Conservation (phyloP, 2,888 invertebrate species). For the Drosophila glabriapex region DNA sequence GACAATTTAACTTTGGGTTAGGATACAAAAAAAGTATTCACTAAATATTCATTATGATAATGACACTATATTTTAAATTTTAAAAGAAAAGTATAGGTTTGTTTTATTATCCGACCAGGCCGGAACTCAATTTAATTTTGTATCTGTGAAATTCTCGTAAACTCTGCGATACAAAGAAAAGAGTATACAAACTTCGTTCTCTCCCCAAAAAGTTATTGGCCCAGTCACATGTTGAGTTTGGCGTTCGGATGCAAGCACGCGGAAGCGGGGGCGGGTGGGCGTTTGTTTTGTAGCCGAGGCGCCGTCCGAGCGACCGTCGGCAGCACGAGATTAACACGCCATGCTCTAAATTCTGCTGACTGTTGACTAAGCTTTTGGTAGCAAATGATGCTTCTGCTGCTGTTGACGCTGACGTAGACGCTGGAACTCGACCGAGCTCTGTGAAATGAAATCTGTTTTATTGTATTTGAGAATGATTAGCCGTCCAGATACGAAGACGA, state of each 20-base stretch:
- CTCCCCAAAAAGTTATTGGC: neutral
- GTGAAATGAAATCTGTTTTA: constrained; percentile 68
- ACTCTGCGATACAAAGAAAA: neutral
- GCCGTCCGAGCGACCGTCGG: constrained; percentile 47
- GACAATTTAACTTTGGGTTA: neutral
- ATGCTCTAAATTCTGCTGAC: constrained; percentile 55
- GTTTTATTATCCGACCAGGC: neutral
- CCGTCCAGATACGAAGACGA: constrained; percentile 61
- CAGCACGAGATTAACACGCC: constrained; percentile 69
- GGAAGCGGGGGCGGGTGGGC: constrained; percentile 4
- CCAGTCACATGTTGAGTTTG: constrained; percentile 46
- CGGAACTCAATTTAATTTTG: neutral
- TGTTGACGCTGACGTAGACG: constrained; percentile 14
- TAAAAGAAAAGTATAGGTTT: neutral
- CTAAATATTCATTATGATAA: neutral
- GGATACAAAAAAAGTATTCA: neutral
- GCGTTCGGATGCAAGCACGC: constrained; percentile 10
- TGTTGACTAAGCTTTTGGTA: constrained; percentile 77
- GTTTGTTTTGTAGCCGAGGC: constrained; percentile 47
- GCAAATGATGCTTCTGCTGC: constrained; percentile 54
- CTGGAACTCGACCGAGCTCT: constrained; percentile 36
- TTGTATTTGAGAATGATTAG: constrained; percentile 79
- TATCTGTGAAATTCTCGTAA: neutral
- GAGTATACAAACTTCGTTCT: constrained; percentile 31
- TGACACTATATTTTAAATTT: neutral